Evolutionary conservation across 2,113 vertebrate genomes (phyloP).

Genomic region (Eretmochelys imbricata): DNA sequence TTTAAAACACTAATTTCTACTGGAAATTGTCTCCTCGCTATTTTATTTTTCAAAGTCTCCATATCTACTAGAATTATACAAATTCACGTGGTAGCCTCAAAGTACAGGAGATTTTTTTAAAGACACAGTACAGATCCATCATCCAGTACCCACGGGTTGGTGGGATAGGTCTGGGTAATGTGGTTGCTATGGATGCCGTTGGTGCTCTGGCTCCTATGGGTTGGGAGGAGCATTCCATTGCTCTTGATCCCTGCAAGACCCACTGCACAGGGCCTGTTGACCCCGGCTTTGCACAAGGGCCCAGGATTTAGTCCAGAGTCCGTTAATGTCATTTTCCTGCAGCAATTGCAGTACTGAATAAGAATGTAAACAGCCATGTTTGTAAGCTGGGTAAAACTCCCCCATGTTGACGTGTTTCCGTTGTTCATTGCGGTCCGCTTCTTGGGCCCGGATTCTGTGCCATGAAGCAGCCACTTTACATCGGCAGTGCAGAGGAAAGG

Average conservation of each 20-base stretch:
- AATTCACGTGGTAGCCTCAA: not conserved
- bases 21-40: not conserved
- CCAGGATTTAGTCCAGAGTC: not conserved
- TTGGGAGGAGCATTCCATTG: not conserved
- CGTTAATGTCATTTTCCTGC: not conserved
- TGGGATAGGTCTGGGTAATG: not conserved
- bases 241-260: not conserved
- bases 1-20: not conserved
- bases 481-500: not conserved
- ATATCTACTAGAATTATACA: not conserved
- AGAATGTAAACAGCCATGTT: not conserved
- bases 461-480: not conserved
- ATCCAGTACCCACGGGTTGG: not conserved
- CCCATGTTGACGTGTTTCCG: not conserved
- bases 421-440: not conserved
- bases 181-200: not conserved
- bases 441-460: not conserved
- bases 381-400: not conserved
- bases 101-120: not conserved
- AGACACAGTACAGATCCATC: not conserved
- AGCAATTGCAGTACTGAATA: not conserved
- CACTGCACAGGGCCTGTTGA: not conserved
- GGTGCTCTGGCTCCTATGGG: not conserved
- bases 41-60: not conserved
- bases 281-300: not conserved